Base-by-base conservation (phyloP, 2,113 vertebrate species). In the Tenrec ecaudatus region DNA sequence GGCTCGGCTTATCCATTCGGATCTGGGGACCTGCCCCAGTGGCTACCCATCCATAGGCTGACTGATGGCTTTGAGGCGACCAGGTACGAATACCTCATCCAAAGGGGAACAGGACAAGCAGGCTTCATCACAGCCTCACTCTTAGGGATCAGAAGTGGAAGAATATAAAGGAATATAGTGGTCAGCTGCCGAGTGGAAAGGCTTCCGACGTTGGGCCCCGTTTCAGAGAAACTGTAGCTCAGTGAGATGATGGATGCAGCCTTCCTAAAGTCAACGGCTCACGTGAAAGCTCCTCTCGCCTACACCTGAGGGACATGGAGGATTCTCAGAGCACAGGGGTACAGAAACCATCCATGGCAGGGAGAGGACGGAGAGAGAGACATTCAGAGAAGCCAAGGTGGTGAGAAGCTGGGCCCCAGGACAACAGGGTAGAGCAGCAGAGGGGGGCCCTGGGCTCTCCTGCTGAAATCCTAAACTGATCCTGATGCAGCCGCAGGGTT, bases 381-480 rank as follows among this genome's bases (percentile, higher is more conserved):
- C 62, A 17, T 36, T 29, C 27, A 86, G n/a, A 90, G 57, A 86
- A 20, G 57, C 40, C 33, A 20, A 76, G 27, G 20, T 2, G 2
- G 57, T 31, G 31, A 23, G 33, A 27, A 81, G 38, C 66, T 23
- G 5, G 15, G 1, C 2, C 29, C 0, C 10, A 12, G 19, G 15
- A 5, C 27, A 15, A 4, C 17, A 15, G 4, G 0, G 3, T 22
- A 25, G 11, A 2, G 1, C 40, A 43, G 47, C 23, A 29, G 31
- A 31, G 8, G 15, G 14, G 27, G 2, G 15, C 9, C 23, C 23
- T 23, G 22, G 4, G 6, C 40, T 75, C 22, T 66, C 3, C 17
- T 15, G 4, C 33, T 23, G 10, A 38, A 33, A 25, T 36, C 17
- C n/a, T 20, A 33, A 43, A 57, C 3, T 23, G 57, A 4, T 23